Conservation (phyloP, 2,888 invertebrate species). For the Pseudoips prasinana region DNA sequence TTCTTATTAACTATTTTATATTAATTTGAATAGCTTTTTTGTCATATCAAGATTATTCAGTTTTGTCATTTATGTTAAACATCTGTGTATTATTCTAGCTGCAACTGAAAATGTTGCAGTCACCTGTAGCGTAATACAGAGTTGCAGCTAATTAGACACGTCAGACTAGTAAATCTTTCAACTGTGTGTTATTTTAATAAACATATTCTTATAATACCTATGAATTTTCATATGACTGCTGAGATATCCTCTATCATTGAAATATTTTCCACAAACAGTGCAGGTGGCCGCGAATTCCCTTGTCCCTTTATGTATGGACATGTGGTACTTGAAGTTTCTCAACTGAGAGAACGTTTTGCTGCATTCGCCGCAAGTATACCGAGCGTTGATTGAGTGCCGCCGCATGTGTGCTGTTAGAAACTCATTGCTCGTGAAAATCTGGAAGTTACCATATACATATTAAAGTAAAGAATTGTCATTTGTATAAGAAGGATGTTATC, state of each 20-base stretch:
- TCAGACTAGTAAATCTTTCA: too few species aligned
- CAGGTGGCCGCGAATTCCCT: conserved; percentile 89
- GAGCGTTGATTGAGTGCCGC: conserved; percentile 58
- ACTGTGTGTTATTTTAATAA: too few species aligned
- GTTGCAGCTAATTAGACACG: too few species aligned
- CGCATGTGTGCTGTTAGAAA: conserved; percentile 43
- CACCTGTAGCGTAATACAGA: too few species aligned
- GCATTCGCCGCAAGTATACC: conserved; percentile 87
- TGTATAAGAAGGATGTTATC: background rate
- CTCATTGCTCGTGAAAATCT: conserved; percentile 52
- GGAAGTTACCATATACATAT: conserved; percentile 1
- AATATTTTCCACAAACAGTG: conserved; percentile 87
- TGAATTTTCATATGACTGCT: conserved; percentile 94
- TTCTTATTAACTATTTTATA: too few species aligned
- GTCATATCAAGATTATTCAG: too few species aligned
- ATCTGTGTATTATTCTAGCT: too few species aligned
- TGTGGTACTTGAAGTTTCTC: conserved; percentile 92
- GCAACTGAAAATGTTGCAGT: too few species aligned
- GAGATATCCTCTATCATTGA: conserved; percentile 91
- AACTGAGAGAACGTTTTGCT: conserved; percentile 91
- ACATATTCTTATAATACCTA: conserved; percentile 53
- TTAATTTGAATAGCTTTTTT: too few species aligned
- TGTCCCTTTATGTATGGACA: conserved; percentile 91
- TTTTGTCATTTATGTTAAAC: too few species aligned
- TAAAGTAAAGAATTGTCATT: background rate